phyloP scores from a whole-genome alignment of 2,113 vertebrate species.

The Coryphaenoides rupestris region DNA sequence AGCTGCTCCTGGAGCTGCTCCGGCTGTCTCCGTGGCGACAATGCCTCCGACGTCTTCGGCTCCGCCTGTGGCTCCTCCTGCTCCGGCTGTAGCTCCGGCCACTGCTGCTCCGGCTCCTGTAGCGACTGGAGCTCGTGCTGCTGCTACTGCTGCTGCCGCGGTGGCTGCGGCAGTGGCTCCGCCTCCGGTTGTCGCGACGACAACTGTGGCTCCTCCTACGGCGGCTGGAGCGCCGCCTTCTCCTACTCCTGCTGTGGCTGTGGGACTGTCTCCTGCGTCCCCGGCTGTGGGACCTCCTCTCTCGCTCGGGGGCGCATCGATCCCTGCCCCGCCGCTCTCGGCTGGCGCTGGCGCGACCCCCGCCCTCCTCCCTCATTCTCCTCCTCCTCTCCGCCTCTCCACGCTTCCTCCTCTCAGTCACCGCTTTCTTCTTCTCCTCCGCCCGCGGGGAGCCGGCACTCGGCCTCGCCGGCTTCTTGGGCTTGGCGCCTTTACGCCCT shows the following conservation, averaged over 20 bases:
- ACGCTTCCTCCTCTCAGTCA: conserved; percentile 33
- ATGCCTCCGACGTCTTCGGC: conserved; percentile 62
- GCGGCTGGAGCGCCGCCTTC: conserved; percentile 38
- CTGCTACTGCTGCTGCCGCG: conserved; percentile 41
- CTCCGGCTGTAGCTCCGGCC: conserved; percentile 61
- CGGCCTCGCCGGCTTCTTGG: conserved; percentile 27
- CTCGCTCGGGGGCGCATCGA: conserved; percentile 3
- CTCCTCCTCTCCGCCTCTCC: conserved; percentile 48
- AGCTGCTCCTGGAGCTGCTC: conserved; percentile 48
- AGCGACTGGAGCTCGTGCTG: conserved; percentile 22
- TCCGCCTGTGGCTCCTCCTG: conserved; percentile 60
- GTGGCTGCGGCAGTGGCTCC: conserved; percentile 37
- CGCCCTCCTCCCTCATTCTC: conserved; percentile 70
- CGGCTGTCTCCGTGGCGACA: conserved; percentile 38
- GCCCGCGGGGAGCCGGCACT: conserved; percentile 5
- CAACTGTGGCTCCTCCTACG: conserved; percentile 40
- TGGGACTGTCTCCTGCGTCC: conserved; percentile 56
- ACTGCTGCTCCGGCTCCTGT: conserved; percentile 54
- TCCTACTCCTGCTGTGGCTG: no score
- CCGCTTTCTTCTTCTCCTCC: conserved; percentile 49
- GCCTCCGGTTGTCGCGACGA: conserved; percentile 50
- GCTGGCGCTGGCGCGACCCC: conserved; percentile 40
- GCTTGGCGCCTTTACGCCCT: conserved; percentile 23
- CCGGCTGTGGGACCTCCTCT: conserved; percentile 48
- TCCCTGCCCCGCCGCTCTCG: conserved; percentile 31